Conservation (phyloP, 2,888 invertebrate species). For the Globia sparganii region DNA sequence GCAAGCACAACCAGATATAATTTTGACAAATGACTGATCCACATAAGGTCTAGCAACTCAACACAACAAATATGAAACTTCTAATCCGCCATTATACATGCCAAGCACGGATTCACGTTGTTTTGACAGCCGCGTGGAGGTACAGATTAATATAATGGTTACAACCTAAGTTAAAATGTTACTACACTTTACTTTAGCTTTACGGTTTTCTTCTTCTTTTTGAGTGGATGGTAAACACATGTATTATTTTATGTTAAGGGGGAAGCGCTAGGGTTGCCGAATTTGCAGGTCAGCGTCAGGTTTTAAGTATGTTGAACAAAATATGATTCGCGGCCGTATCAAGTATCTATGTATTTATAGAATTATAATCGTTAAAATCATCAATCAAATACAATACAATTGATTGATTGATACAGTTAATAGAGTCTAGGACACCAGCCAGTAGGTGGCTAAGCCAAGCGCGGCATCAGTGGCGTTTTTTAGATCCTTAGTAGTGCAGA, state of each 20-base stretch:
- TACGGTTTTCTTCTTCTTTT: neutral
- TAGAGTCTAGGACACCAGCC: too few species aligned
- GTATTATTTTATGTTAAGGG: too few species aligned
- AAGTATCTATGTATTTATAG: neutral
- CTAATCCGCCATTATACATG: constrained; percentile 42
- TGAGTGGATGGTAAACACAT: too few species aligned
- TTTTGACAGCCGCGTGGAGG: constrained; percentile 32
- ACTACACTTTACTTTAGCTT: neutral
- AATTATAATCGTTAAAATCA: too few species aligned
- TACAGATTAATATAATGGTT: constrained; percentile 23
- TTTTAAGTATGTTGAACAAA: neutral
- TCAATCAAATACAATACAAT: too few species aligned
- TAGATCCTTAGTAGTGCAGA: neutral
- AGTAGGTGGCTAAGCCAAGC: neutral
- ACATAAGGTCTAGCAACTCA: constrained; percentile 4
- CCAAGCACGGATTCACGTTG: constrained; percentile 41
- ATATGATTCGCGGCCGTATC: neutral
- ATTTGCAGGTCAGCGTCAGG: too few species aligned
- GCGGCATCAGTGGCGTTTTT: too few species aligned
- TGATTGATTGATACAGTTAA: too few species aligned
- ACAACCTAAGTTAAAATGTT: constrained; percentile 14
- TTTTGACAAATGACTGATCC: neutral
- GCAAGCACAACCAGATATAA: neutral
- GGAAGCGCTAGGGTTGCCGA: too few species aligned
- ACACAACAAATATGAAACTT: constrained; percentile 45